Evolutionary conservation across 1,140 invertebrate species (phyloP).

Genomic region (Drosophila orosa): DNA sequence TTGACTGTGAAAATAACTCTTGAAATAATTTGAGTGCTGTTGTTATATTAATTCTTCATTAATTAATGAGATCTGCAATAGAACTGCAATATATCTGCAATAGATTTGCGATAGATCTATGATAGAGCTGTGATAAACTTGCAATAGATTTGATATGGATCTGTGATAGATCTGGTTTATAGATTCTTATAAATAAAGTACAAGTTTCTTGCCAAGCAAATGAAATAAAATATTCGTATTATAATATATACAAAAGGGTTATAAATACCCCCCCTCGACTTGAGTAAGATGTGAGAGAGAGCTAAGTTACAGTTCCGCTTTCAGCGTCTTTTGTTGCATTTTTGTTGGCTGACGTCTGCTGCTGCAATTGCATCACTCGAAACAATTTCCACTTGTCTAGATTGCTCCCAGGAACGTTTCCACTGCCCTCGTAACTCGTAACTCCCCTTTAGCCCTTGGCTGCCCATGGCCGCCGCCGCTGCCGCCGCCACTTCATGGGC

Average conservation of each 20-base stretch:
- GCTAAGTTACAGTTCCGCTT: constrained; percentile 21
- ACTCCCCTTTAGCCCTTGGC: not conserved
- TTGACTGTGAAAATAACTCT: not conserved
- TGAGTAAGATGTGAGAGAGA: not conserved
- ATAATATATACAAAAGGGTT: not conserved
- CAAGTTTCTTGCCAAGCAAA: not conserved
- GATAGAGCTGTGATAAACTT: not conserved
- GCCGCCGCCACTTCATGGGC: constrained; percentile 14
- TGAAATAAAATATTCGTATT: not conserved
- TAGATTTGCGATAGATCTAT: not conserved
- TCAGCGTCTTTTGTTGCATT: constrained; percentile 24
- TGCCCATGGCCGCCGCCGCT: not conserved
- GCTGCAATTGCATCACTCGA: constrained; percentile 47
- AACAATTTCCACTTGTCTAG: constrained; percentile 50
- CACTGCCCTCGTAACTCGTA: constrained; percentile 10
- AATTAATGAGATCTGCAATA: not conserved
- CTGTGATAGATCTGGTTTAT: not conserved
- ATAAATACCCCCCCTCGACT: not conserved
- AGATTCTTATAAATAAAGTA: not conserved
- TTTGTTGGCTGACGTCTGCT: constrained; percentile 34
- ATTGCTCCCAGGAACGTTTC: constrained; percentile 31
- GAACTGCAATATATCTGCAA: not conserved
- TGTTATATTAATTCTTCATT: not conserved
- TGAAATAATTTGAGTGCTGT: not conserved
- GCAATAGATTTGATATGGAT: not conserved